Conservation (phyloP, 2,113 vertebrate species). For the Cyphomyrus plagiostoma region DNA sequence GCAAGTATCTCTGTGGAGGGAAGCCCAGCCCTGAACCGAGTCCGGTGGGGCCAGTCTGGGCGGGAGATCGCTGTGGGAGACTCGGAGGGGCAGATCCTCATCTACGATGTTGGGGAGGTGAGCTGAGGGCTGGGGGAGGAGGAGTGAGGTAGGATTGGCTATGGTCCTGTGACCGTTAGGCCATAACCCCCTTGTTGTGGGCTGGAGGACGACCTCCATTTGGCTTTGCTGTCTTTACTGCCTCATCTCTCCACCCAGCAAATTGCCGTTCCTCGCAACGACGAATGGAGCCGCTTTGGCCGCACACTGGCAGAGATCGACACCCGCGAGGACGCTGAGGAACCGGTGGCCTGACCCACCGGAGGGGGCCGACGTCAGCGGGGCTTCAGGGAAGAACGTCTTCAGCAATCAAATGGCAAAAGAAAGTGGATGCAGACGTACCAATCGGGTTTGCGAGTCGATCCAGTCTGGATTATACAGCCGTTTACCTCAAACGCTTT, state of each 20-base stretch:
- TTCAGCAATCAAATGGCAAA: conserved; percentile 10
- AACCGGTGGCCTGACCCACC: conserved; percentile 72
- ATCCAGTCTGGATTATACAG: conserved; percentile 17
- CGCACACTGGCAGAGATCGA: conserved; percentile 92
- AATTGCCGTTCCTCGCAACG: conserved; percentile 82
- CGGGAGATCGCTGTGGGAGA: conserved; percentile 96
- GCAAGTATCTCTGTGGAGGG: conserved; percentile 89
- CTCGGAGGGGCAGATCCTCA: conserved; percentile 89
- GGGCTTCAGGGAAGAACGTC: background rate
- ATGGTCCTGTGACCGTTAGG: background rate
- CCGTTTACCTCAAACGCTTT: background rate
- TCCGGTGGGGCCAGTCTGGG: conserved; percentile 89
- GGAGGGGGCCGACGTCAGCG: background rate
- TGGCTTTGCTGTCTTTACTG: background rate
- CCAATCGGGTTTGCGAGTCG: background rate
- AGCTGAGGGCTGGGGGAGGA: conserved; percentile 32
- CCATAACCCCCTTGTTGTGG: too few species aligned
- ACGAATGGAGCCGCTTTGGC: conserved; percentile 94
- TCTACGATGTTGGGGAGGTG: conserved; percentile 97
- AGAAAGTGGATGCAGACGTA: background rate
- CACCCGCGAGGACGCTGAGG: conserved; percentile 88
- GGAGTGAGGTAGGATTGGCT: background rate
- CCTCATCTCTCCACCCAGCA: conserved; percentile 62
- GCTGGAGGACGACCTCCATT: background rate
- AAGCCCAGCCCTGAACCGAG: conserved; percentile 87